A percentile compares a stretch with the other conserved stretches of the same genome.
phyloP scores from a whole-genome alignment of 1,140 invertebrate genomes.

The Caenorhabditis remanei region DNA sequence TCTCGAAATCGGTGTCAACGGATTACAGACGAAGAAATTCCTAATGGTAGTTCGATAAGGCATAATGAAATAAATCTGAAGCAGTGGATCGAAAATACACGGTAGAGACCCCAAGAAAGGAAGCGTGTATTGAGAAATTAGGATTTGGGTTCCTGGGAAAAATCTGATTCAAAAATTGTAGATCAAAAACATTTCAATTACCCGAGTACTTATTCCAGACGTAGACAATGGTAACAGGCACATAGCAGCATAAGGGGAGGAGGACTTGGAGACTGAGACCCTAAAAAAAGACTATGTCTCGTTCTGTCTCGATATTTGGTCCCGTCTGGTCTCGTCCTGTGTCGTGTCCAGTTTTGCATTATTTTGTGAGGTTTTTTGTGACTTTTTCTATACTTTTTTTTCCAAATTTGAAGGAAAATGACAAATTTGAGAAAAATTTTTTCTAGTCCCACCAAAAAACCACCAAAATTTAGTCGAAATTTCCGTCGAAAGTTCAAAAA shows the following conservation, averaged over 20 bases:
- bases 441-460: too few species aligned
- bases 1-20: not conserved
- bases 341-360: too few species aligned
- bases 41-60: not conserved
- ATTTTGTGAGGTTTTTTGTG: too few species aligned
- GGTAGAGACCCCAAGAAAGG: not conserved
- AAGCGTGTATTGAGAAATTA: conserved; percentile 16
- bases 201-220: conserved; percentile 22
- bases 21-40: not conserved
- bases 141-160: not conserved
- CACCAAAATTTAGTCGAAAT: too few species aligned
- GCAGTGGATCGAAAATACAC: not conserved
- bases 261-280: conserved; percentile 14
- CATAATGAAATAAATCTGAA: conserved; percentile 15
- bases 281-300: not conserved
- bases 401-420: too few species aligned
- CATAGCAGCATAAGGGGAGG: not conserved
- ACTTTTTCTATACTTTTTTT: too few species aligned
- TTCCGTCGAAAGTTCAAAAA: too few species aligned
- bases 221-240: not conserved
- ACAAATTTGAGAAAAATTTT: not conserved
- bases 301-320: too few species aligned
- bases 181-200: not conserved
- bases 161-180: not conserved
- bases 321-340: too few species aligned